Base-by-base conservation (phyloP, 1,140 invertebrate species). In the Mercenaria mercenaria region DNA sequence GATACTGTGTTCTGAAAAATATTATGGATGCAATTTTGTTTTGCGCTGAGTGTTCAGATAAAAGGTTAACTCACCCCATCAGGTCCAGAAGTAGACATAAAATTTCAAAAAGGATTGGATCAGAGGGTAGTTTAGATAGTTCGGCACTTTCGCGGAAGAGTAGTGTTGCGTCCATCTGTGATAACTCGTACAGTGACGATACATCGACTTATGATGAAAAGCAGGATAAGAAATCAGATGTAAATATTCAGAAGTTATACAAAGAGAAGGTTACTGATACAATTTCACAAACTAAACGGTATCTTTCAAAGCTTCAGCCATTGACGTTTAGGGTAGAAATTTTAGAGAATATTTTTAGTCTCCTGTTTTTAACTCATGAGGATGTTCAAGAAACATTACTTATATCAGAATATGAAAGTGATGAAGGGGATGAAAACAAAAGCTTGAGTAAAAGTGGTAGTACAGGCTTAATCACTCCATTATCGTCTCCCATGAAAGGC, bases 311-410 rank as follows among this genome's bases (percentile, higher is more conserved):
- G 80, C 90, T 96, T 26, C 94, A 94, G 61, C 96, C 96, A 10
- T 81, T 96, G 69, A 91, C 93, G 26, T 96, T 94, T 83, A 89
- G 96, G 18, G 90, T 96, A 3, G 96, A 96, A 92, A 94, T 96
- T 18, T 74, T 96, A 83, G 96, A 96, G 92, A 95, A 96, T 94
- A 93, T 96, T 10, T 96, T 96, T 91, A 95, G 95, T 34, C 86
- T 96, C 50, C 90, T 96, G 37, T 96, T 96, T 94, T 85, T 95
- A 11, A 95, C 92, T 50, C 91, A 94, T 82, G 93, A 94, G 81
- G 94, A 95, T 86, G 89, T 96, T 72, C 91, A 92, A 72, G 93
- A 96, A 59, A 85, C 64, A 13, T 88, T 90, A 2, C 47, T 89
- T n/a, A 47, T 76, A 15, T 77, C 89, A 3, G 93, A 94, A 32